Base-by-base conservation (phyloP, 2,888 invertebrate genomes). In the Amorpha juglandis region DNA sequence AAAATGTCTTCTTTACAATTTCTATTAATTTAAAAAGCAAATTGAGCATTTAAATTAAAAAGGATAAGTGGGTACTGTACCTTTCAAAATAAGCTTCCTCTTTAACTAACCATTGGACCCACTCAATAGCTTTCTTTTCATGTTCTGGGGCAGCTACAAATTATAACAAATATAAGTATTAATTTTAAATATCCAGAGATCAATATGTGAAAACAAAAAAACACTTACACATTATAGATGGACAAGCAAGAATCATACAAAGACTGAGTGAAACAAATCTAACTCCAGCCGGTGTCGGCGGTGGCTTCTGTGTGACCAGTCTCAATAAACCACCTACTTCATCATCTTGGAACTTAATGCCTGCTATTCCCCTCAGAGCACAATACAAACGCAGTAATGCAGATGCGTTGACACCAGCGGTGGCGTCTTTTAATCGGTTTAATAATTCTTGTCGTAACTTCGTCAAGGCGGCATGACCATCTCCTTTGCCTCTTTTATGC, bases 181-280 rank as follows among this genome's bases (percentile, higher is more conserved):
- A 12, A 14, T 14, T 14, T 27, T 0, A n/a, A 8, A n/a, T 35
- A 53, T 27, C 9, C 33, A 6, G 14, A 6, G 8, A 14, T 52
- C 27, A 27, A 9, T 14, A 12, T 27, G 4, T 1, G 9, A 14
- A 64, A 19, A 27, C 47, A 51, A 42, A 48, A 68, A 48, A 52
- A 21, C 85, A 91, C 84, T 88, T 90, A 74, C 95, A 95, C 78
- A 97, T 96, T 21, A 99, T 90, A 2, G 98, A 97, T 0, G 99
- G 98, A 83, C 98, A 98, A 0, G 98, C 98, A 55, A 99, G 96
- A 0, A 99, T 94, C 97, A 98, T 98, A 82, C 98, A 98, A 1
- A 99, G 94, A 21, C 98, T 98, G 48, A 99, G 94, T 0, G 98
- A 98, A 0, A 98, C 98, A 87, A 99, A 98, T 81, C 98, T 93